Conservation (phyloP, 1,140 invertebrate species). For the Hirudo medicinalis region DNA sequence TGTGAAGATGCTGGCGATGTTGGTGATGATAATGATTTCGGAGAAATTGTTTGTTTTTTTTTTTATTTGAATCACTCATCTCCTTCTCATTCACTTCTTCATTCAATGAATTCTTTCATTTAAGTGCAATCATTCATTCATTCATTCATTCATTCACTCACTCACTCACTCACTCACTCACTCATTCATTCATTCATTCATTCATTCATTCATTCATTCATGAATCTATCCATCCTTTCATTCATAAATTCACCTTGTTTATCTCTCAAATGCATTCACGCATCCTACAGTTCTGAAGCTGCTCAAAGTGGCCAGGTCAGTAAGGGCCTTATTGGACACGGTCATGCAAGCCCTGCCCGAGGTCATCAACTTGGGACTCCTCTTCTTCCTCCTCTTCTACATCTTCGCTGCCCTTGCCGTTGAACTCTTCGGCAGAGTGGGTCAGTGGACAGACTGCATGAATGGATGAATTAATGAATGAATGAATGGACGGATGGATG, state of each 20-base stretch:
- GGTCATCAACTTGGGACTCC: conserved; percentile 90
- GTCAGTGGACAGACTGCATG: conserved; percentile 40
- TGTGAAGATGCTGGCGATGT: background rate
- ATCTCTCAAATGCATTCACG: conserved; percentile 11
- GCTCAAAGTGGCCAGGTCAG: conserved; percentile 98
- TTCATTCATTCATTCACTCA: background rate
- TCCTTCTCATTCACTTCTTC: no score
- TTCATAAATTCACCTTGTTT: no score
- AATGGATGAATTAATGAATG: no score
- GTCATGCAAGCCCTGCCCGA: conserved; percentile 98
- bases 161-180: background rate
- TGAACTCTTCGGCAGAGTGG: conserved; percentile 87
- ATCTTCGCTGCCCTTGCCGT: conserved; percentile 98
- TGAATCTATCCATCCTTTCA: no score
- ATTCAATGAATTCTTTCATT: background rate
- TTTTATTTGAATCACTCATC: no score
- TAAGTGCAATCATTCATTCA: no score
- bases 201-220: no score
- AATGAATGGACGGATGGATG: no score
- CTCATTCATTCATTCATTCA: no score
- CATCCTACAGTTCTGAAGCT: conserved; percentile 76
- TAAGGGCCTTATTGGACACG: conserved; percentile 88
- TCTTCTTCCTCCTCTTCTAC: conserved; percentile 98
- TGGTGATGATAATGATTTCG: background rate
- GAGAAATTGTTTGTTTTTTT: no score